Evolutionary conservation across 2,797 vertebrate species (phyloP), one percentile per base, ranked within the genome.

Genomic region (Oryzias dopingdopingensis): DNA sequence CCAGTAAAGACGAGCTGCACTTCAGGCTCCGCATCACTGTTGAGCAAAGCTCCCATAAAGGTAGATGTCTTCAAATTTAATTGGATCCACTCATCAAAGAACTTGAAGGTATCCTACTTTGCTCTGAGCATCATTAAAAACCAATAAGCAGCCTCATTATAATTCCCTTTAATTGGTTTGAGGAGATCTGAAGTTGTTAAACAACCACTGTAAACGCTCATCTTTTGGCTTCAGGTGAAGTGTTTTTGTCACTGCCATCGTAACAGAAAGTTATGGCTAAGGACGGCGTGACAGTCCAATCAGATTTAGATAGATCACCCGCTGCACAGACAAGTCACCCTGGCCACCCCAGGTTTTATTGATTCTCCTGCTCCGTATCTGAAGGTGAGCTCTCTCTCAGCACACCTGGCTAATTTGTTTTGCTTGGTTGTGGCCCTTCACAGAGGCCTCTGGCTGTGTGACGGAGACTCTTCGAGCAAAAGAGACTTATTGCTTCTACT

Each of bases 401-500:
- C 62, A 66, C 74, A 80, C 66, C 50, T 29, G 49, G n/a, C 62
- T 77, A 56, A 76, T 82, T 74, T 77, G 70, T 79, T 75, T 72
- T 77, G 70, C 77, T 75, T 78, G 42, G 62, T 83, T 55, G 76
- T 68, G 65, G 42, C 72, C 50, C 46, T 67, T 62, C 23, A 50
- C 86, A 98, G 97, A 93, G 67, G 48, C 62, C 32, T 43, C 65
- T 74, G 82, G 81, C 62, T 51, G 84, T 54, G 75, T 93, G 85
- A 89, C 90, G 59, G 89, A 91, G 73, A 88, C 66, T 40, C 81
- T 93, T 62, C 88, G 83, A 81, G 75, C 88, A 5, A 85, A 91
- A 72, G 89, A 90, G 80, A 89, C 68, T 62, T 95, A 89, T 48
- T 70, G 86, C 56, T 93, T 98, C 90, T 82, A 87, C 81, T 99